phyloP scores from a whole-genome alignment of 1,140 invertebrate species.

The Drosophila mayri region DNA sequence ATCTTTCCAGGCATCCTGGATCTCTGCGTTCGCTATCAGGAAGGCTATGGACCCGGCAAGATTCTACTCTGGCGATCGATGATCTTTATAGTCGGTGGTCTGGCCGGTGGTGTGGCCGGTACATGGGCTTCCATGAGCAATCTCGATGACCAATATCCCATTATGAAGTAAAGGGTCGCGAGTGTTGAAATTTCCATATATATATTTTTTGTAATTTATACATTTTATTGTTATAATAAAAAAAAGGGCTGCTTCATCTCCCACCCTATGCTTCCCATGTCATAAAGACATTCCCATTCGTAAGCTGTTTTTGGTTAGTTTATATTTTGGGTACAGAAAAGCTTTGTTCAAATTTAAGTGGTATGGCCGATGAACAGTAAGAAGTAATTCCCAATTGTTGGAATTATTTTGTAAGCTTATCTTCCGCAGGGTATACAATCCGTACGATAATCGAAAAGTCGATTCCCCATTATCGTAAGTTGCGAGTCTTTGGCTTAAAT shows the following conservation, averaged over 20 bases:
- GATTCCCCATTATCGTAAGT: slow-evolving; percentile 43
- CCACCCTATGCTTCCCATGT: not conserved
- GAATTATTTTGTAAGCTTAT: not conserved
- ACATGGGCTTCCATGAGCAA: slow-evolving; percentile 21
- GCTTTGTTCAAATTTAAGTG: not conserved
- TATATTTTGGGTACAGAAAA: not conserved
- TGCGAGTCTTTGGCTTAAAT: not conserved
- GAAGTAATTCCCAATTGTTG: too few relatives aligned
- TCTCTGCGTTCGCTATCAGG: slow-evolving; percentile 43
- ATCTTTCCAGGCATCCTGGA: slow-evolving; percentile 61
- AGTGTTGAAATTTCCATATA: too few relatives aligned
- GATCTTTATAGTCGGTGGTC: slow-evolving; percentile 38
- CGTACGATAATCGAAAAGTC: slow-evolving; percentile 40
- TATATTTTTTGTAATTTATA: not conserved
- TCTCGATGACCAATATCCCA: slow-evolving; percentile 5
- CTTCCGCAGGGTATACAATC: slow-evolving; percentile 23
- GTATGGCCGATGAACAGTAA: slow-evolving; percentile 30
- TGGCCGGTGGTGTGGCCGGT: slow-evolving; percentile 47
- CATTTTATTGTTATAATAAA: not conserved
- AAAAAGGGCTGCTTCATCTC: not conserved
- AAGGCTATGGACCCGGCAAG: slow-evolving; percentile 45
- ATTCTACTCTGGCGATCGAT: slow-evolving; percentile 38
- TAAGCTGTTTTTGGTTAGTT: not conserved
- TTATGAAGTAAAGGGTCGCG: not conserved
- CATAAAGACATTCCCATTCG: not conserved